Evolutionary conservation across 1,140 invertebrate species (phyloP).

Genomic region (Littorina saxatilis): DNA sequence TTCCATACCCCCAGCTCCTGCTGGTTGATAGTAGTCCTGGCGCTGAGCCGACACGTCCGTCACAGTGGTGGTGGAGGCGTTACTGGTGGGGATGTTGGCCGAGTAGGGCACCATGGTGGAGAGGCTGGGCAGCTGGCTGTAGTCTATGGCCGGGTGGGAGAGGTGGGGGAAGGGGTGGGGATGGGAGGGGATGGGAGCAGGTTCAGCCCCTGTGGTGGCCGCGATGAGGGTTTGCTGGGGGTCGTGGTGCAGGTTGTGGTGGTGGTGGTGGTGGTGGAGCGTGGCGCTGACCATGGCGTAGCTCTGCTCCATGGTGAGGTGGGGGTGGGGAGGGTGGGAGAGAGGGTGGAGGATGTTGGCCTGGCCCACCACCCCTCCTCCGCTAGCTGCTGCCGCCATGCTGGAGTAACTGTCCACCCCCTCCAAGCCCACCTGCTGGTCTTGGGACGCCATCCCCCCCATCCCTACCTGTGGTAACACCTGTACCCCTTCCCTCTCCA

Average conservation of each 20-base stretch:
- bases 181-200: neutral
- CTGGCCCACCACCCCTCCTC: neutral
- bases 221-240: slow-evolving; percentile 3
- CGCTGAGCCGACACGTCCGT: neutral
- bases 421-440: slow-evolving; percentile 17
- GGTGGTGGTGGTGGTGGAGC: slow-evolving; percentile 29
- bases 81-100: slow-evolving; percentile 13
- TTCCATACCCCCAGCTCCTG: slow-evolving; percentile 15
- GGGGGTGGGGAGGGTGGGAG: slow-evolving; percentile 22
- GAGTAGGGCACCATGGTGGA: slow-evolving; percentile 18
- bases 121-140: neutral
- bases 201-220: neutral
- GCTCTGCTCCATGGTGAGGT: slow-evolving; percentile 28
- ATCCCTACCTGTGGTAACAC: neutral
- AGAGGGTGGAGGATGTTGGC: slow-evolving; percentile 14
- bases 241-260: slow-evolving; percentile 22
- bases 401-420: neutral
- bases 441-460: neutral
- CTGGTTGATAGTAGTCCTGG: neutral
- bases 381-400: neutral
- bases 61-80: neutral
- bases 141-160: neutral
- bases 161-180: neutral
- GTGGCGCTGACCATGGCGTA: slow-evolving; percentile 35
- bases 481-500: neutral